Percentiles rank a stretch among this genome's conserved stretches.
Evolutionary conservation across 2,888 invertebrate species (phyloP).

Genomic region (Tiliacea citrago): DNA sequence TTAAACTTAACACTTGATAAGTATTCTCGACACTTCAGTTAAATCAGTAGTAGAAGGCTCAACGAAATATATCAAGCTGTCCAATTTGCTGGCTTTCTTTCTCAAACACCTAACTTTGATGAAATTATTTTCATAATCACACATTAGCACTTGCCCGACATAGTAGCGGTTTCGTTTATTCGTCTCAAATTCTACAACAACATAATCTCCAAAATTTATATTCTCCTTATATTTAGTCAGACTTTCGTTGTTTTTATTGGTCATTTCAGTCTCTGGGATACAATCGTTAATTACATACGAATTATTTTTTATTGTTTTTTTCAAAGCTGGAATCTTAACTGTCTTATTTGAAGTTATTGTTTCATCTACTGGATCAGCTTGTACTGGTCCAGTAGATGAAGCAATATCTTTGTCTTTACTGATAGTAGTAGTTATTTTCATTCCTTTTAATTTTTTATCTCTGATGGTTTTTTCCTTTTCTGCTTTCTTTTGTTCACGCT

Average conservation of each 20-base stretch:
- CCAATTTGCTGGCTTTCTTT: neutral
- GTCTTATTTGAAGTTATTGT: neutral
- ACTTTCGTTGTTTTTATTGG: neutral
- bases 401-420: neutral
- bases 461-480: neutral
- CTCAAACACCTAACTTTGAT: neutral
- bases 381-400: neutral
- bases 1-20: neutral
- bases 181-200: neutral
- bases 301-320: neutral
- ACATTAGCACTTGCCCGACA: neutral
- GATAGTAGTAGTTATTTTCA: neutral
- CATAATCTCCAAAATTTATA: neutral
- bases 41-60: neutral
- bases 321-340: too few relatives aligned
- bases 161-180: neutral
- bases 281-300: neutral
- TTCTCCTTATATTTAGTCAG: neutral
- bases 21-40: neutral
- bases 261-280: neutral
- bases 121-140: neutral
- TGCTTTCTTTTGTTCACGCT: too few relatives aligned
- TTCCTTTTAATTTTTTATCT: neutral
- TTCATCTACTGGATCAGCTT: neutral
- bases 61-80: neutral